Base-by-base conservation (phyloP, 2,888 invertebrate species). In the Polydrusus cervinus region DNA sequence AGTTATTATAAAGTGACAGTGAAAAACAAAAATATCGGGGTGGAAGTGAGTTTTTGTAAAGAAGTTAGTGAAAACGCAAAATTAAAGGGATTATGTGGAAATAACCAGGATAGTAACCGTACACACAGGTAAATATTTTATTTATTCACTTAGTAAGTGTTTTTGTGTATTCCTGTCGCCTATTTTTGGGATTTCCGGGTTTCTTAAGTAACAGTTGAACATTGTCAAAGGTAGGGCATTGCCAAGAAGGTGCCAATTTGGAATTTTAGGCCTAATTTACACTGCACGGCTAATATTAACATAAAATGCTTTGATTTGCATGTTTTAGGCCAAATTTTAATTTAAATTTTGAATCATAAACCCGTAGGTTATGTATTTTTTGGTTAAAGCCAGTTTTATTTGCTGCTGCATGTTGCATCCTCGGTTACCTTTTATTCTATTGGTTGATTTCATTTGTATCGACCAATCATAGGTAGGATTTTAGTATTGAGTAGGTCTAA, bases 1-100 rank as follows among this genome's bases (percentile, higher is more conserved):
- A 75, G 74, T 75, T 78, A 40, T 78, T 72, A 45, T 51, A 62
- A 78, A 79, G 79, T 80, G 80, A 79, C 80, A 81, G 79, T 79
- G 79, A 69, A 78, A 81, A 80, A 78, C 76, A 79, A 80, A 73
- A 76, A 77, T 76, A 71, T 72, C 71, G 68, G 73, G 66, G 71
- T 71, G 30, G 13, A 53, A 72, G 73, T 75, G 71, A 73, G 47
- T 47, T 67, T 73, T 73, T 73, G 67, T 67, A 67, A 16, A 60
- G 14, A 47, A 34, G 47, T 67, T 60, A 45, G 67, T 72, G 73
- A 51, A 61, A 61, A 51, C 25, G 13, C 38, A 25, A 38, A 64
- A 60, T 65, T 69, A 30, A 55, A 30, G n/a, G 70, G 64, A 74
- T 74, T 74, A 74, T 47, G 53, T 64, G 74, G 65, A 69, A 43